phyloP scores from a whole-genome alignment of 2,888 invertebrate genomes.

The Nomada ferruginata region DNA sequence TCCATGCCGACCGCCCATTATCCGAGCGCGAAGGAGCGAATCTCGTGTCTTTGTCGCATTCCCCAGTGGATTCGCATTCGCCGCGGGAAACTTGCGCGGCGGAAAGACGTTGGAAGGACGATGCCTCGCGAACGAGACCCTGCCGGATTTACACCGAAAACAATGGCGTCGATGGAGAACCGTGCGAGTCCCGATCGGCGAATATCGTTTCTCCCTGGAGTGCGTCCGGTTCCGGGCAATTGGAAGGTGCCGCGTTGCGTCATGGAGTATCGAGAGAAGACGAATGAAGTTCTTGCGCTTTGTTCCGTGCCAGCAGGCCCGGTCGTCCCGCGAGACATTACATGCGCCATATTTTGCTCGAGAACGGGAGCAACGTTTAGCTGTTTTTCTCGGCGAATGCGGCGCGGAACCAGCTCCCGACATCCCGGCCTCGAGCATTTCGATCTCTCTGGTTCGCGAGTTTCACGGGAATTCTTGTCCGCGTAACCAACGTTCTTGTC shows the following conservation, averaged over 20 bases:
- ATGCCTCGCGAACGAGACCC: not conserved
- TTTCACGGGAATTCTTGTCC: conserved; percentile 68
- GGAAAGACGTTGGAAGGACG: not conserved
- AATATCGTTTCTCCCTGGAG: conserved; percentile 8
- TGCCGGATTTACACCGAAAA: conserved; percentile 7
- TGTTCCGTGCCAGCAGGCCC: conserved; percentile 47
- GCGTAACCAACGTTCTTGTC: conserved; percentile 65
- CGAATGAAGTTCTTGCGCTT: conserved; percentile 60
- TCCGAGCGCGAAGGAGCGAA: conserved; percentile 21
- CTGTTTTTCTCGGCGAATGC: conserved; percentile 35
- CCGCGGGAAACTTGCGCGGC: conserved; percentile 46
- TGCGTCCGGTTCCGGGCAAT: conserved; percentile 24
- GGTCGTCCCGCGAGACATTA: conserved; percentile 62
- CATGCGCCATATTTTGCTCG: conserved; percentile 62
- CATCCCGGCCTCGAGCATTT: conserved; percentile 16
- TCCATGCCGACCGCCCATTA: conserved; percentile 53
- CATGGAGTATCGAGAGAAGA: conserved; percentile 53
- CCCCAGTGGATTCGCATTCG: conserved; percentile 42
- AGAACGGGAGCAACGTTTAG: conserved; percentile 49
- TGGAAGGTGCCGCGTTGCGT: conserved; percentile 19
- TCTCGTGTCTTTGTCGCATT: conserved; percentile 21
- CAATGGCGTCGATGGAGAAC: not conserved
- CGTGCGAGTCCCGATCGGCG: not conserved
- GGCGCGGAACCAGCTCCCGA: conserved; percentile 46
- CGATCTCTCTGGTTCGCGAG: conserved; percentile 51